phyloP scores from a whole-genome alignment of 2,113 vertebrate genomes.

The Chionodraco myersi region DNA sequence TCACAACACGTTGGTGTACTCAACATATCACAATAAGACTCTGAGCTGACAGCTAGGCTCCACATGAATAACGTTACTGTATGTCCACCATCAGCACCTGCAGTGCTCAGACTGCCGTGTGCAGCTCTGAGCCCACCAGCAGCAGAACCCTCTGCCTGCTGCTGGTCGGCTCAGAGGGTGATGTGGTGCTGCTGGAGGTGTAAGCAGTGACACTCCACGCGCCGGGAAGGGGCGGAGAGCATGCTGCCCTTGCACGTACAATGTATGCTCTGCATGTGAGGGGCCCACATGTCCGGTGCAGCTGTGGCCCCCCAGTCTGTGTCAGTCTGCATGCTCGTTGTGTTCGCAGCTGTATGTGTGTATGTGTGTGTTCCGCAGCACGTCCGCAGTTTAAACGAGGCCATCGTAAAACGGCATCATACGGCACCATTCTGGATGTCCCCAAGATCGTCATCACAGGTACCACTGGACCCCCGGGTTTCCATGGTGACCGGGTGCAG shows the following conservation, averaged over 20 bases:
- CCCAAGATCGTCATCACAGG: slow-evolving; percentile 99
- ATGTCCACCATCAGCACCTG: neutral
- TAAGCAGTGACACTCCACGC: neutral
- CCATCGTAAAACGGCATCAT: slow-evolving; percentile 99
- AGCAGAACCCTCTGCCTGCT: slow-evolving; percentile 26
- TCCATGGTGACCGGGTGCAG: slow-evolving; percentile 60
- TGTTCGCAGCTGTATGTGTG: slow-evolving; percentile 87
- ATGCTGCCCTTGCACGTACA: slow-evolving; percentile 69
- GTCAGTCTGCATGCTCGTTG: slow-evolving; percentile 89
- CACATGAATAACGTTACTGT: slow-evolving; percentile 13
- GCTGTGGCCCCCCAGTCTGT: slow-evolving; percentile 71
- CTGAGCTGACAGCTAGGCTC: neutral
- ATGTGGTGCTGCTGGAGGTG: neutral
- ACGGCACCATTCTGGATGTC: slow-evolving; percentile 99
- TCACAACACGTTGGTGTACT: too few relatives aligned
- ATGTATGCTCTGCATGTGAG: slow-evolving; percentile 71
- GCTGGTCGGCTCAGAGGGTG: slow-evolving; percentile 25
- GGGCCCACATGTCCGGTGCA: slow-evolving; percentile 51
- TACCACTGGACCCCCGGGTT: slow-evolving; percentile 85
- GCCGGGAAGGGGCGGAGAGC: slow-evolving; percentile 49
- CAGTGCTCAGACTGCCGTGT: too few relatives aligned
- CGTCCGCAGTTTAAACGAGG: slow-evolving; percentile 95
- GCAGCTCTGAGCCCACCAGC: slow-evolving; percentile 8
- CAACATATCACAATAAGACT: too few relatives aligned
- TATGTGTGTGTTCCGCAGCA: slow-evolving; percentile 96